phyloP scores from a whole-genome alignment of 2,888 invertebrate species.

The Philonicus albiceps region DNA sequence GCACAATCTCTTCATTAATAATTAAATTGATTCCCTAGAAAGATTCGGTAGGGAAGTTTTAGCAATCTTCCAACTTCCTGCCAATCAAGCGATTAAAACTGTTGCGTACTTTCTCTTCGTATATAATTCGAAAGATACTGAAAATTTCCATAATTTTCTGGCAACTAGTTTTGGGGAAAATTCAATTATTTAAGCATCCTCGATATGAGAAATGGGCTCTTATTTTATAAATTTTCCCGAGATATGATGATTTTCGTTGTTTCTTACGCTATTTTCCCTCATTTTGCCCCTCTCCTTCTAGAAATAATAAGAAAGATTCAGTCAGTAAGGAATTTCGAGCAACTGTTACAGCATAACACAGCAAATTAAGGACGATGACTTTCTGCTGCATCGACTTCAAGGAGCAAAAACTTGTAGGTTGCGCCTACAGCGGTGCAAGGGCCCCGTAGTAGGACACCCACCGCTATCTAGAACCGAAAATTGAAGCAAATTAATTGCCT shows the following conservation, averaged over 20 bases:
- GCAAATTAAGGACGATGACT: background rate
- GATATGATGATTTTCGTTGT: background rate
- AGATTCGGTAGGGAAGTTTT: background rate
- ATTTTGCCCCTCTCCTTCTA: background rate
- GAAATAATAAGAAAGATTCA: background rate
- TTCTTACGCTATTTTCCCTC: background rate
- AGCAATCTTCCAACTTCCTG: background rate
- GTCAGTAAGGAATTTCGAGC: background rate
- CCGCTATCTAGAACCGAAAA: slow-evolving; percentile 25
- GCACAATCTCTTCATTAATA: background rate
- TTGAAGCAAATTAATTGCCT: slow-evolving; percentile 38
- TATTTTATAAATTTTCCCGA: background rate
- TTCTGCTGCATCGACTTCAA: background rate
- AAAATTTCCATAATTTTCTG: background rate
- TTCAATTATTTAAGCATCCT: background rate
- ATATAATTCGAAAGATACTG: background rate
- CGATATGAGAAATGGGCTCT: background rate
- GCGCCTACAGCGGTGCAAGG: background rate
- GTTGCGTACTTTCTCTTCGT: background rate
- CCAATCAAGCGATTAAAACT: background rate
- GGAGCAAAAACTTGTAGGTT: background rate
- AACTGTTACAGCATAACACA: background rate
- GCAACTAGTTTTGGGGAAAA: background rate
- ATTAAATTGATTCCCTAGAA: background rate
- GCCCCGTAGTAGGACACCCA: background rate